Evolutionary conservation across 2,797 vertebrate species (phyloP).

Genomic region (Prionace glauca): DNA sequence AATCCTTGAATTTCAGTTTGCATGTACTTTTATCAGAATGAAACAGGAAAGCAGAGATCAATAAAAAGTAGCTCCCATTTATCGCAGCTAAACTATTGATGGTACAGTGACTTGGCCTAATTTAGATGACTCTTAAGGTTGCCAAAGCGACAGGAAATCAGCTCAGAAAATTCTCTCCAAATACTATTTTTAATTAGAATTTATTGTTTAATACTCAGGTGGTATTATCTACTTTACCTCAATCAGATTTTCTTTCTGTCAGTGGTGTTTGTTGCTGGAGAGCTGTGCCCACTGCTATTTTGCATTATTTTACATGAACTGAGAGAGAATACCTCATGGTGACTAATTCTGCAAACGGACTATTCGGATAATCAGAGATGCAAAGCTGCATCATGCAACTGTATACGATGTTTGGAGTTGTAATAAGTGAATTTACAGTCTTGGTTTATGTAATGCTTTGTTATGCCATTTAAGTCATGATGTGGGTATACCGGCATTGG

Average conservation of each 20-base stretch:
- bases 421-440: neutral
- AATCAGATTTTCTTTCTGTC: neutral
- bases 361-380: too few species aligned
- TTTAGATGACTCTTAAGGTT: neutral
- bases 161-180: neutral
- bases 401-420: neutral
- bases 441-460: neutral
- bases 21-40: too few species aligned
- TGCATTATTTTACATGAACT: neutral
- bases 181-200: neutral
- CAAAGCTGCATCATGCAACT: too few species aligned
- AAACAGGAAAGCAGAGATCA: neutral
- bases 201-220: neutral
- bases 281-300: neutral
- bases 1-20: too few species aligned
- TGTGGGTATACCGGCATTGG: too few species aligned
- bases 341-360: neutral
- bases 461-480: neutral
- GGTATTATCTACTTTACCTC: neutral
- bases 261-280: neutral
- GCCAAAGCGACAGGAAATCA: neutral
- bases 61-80: neutral
- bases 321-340: neutral
- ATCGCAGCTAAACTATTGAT: neutral
- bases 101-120: neutral